Evolutionary conservation across 1,140 invertebrate species (phyloP).

Genomic region (Metopolophium dirhodum): DNA sequence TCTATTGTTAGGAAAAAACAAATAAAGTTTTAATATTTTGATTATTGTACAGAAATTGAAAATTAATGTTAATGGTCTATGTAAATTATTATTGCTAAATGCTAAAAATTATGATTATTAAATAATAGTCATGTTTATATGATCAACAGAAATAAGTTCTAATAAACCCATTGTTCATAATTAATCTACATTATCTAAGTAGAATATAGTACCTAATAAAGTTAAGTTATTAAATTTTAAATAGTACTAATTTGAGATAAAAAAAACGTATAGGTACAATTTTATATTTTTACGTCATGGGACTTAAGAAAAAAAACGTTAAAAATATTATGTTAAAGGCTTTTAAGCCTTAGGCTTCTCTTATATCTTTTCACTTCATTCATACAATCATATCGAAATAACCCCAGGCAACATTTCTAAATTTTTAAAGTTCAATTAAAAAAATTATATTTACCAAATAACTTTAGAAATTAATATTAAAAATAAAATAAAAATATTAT

Average conservation of each 20-base stretch:
- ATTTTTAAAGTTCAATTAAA: not conserved
- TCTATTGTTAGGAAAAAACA: not conserved
- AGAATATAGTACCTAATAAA: not conserved
- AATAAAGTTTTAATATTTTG: not conserved
- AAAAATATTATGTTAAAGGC: not conserved
- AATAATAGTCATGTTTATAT: not conserved
- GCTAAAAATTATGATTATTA: not conserved
- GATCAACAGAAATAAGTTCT: not conserved
- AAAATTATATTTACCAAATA: not conserved
- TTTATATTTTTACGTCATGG: not conserved
- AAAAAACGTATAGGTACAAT: not conserved
- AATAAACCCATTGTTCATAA: not conserved
- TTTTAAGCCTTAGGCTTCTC: not conserved
- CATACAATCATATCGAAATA: not conserved
- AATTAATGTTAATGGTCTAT: not conserved
- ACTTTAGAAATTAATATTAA: too few relatives aligned
- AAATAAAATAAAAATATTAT: too few relatives aligned
- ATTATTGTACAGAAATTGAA: not conserved
- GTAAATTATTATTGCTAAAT: not conserved
- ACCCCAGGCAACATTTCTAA: not conserved
- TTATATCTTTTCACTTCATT: not conserved
- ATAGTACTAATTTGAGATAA: not conserved
- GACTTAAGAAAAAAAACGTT: not conserved
- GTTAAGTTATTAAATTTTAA: constrained; percentile 12
- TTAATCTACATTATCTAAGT: not conserved